Base-by-base conservation (phyloP, 92 coral and sea anemone genomes). In the Bergia puertoricense region DNA sequence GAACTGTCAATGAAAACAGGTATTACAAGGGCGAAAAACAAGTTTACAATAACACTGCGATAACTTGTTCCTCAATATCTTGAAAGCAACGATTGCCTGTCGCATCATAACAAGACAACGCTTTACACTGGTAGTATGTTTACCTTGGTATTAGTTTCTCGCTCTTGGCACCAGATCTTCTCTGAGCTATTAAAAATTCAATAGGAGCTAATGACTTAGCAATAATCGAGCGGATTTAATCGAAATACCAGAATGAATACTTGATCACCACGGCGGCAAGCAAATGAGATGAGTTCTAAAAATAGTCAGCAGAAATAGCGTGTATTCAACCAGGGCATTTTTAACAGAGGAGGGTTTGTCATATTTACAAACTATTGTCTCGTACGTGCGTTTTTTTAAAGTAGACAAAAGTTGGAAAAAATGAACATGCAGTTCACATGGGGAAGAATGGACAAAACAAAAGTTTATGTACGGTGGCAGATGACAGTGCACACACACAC, bases 251-350 rank as follows among this genome's bases (percentile, higher is more conserved):
- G 37, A 84, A 72, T 45, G 51, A 71, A 46, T 45, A 50, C 79
- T 71, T 48, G 66, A 84, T 84, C 87, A 84, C 87, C 87, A 84
- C 66, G 79, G 77, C 59, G 43, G 62, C 43, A 7, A 50, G 48
- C 15, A 68, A 68, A 51, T 36, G 13, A 22, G 71, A 56, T 36
- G 43, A 37, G 46, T 11, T 69, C 79, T 69, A 84, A 71, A 84
- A 45, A n/a, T 71, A 71, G 76, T 4, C 7, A 39, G 38, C 45
- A 23, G 8, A 74, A 46, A 46, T 13, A 16, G 67, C 68, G 59
- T 41, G 54, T 16, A 73, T 38, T 5, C 6, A 68, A 3, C 51
- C 37, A 44, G 15, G 75, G 13, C 41, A 13, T 16, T 1, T 45
- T 1, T 3, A 37, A 51, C 22, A 4, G 30, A 71, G 79, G 8